Base-by-base conservation (phyloP, 2,797 vertebrate genomes). In the Enteromius viviparus region DNA sequence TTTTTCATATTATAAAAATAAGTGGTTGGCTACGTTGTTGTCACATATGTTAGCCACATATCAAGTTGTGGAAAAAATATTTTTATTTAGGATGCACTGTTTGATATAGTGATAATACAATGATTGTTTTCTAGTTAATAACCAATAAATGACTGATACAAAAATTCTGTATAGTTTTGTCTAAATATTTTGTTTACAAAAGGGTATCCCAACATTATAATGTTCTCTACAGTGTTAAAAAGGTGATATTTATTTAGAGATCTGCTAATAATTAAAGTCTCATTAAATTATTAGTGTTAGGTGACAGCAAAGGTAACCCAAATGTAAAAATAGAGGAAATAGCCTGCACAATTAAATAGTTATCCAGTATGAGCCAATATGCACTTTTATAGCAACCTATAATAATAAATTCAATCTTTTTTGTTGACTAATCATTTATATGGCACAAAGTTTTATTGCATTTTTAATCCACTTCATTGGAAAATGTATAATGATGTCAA, bases 301-400 rank as follows among this genome's bases (percentile, higher is more conserved):
- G 19, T 19, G 23, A 29, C 15, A 49, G 21, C 11, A 23, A 42
- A 42, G 29, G 37, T 42, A 26, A 72, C 32, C 69, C 26, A 29
- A 49, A 49, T 51, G 15, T 10, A 49, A 49, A 49, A 21, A 71
- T 71, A 19, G 1, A 26, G 23, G 45, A 71, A 49, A 72, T 17
- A 64, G 29, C 29, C 3, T 32, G 70, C 70, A 72, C 70, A 72
- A 51, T 51, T 49, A 32, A 49, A 72, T 72, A 53, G 51, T 19
- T 53, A 72, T 51, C 4, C 45, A 51, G 3, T 51, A 19, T 49
- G 17, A 47, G 15, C 69, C 8, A 10, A 32, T 49, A 19, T 29
- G 23, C 29, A 51, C 26, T 32, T 49, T 72, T 49, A 72, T 11
- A 21, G 26, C 17, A 47, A 51, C 9, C 2, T 12, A 32, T 51